Base-by-base conservation (phyloP, 2,797 vertebrate genomes). In the Acanthopagrus latus region DNA sequence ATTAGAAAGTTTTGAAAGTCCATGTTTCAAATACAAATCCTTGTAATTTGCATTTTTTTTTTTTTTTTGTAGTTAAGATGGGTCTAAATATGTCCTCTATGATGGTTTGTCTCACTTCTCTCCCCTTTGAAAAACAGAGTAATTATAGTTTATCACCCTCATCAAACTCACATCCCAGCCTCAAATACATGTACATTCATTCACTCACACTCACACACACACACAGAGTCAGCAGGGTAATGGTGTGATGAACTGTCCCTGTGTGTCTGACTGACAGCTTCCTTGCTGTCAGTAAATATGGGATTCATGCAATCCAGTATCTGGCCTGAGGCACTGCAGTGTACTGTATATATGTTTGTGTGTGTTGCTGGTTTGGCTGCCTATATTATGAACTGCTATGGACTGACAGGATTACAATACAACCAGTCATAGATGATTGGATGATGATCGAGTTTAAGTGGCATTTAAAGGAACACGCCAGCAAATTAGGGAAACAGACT, bases 201-300 rank as follows among this genome's bases (percentile, higher is more conserved):
- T 41, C 23, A 2, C 8, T 33, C 4, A 23, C 23, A 54, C 44
- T 29, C 23, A 2, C 33, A 44, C 4, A 23, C 23, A 52, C 44
- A 64, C 23, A 29, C 29, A 12, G 11, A 57, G 68, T 54, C 66
- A 65, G 56, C 54, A 56, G 64, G 79, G 72, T 80, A 86, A 84
- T 84, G 76, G 89, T 90, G 83, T 86, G 85, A 89, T 92, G 92
- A 92, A 90, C 89, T 92, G 86, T 80, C 86, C 80, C 74, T 77
- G 80, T 76, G 74, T 73, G 84, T 81, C 75, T 93, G 91, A 93
- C 91, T 93, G 90, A 91, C 91, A 91, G 91, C 86, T 85, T 84
- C 85, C 80, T 89, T 67, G 69, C 82, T 86, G 85, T 90, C 87
- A 84, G 90, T 92, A 92, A 93, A 92, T 90, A 91, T 72, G 80